phyloP scores from a whole-genome alignment of 2,888 invertebrate species.

The Phanerotoma sp. region DNA sequence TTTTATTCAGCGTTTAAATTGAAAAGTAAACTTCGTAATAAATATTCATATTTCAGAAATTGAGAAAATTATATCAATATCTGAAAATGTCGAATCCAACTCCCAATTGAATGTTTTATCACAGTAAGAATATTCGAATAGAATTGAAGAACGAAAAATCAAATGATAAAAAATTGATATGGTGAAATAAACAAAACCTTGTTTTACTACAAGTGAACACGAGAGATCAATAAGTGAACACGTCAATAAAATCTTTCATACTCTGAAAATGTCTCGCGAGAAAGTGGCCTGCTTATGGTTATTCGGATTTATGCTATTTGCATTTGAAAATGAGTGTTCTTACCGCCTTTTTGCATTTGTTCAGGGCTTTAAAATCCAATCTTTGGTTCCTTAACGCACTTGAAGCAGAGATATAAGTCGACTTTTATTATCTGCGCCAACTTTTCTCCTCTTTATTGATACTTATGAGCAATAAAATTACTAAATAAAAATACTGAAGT shows the following conservation, averaged over 20 bases:
- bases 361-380: conserved; percentile 2
- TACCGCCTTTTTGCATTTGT: conserved; percentile 8
- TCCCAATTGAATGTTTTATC: no score
- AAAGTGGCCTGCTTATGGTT: not conserved
- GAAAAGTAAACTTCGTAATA: no score
- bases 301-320: conserved; percentile 35
- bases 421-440: not conserved
- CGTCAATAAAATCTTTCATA: not conserved
- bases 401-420: not conserved
- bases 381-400: conserved; percentile 6
- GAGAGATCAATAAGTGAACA: not conserved
- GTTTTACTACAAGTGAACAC: not conserved
- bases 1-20: no score
- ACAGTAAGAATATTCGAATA: no score
- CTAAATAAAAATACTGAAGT: no score
- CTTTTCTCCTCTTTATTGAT: conserved; percentile 4
- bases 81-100: no score
- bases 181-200: not conserved
- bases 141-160: not conserved
- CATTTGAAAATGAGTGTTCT: conserved; percentile 46
- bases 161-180: not conserved
- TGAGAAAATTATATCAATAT: no score
- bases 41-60: no score
- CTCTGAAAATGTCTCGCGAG: not conserved
- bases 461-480: no score